Evolutionary conservation across 1,140 invertebrate species (phyloP), one percentile per base, ranked within the genome.

Genomic region (Amphibalanus amphitrite): DNA sequence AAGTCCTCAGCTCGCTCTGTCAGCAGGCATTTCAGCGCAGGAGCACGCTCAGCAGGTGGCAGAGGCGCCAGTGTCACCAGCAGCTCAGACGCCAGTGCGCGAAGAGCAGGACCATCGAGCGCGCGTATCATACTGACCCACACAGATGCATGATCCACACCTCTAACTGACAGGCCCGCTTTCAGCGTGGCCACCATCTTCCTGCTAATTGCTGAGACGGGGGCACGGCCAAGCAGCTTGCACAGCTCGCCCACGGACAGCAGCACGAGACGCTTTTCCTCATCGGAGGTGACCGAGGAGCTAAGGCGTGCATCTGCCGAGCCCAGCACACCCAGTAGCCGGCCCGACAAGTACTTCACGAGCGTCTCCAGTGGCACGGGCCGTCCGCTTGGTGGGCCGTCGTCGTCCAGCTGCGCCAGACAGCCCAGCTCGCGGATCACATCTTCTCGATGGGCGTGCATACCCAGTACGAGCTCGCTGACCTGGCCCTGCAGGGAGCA

Each of bases 231-330:
- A 4, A 38, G 33, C 69, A 88, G 84, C 71, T 85, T 83, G 74
- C 90, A 86, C 59, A 90, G 83, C 74, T 86, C 83, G 0, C 87
- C 85, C 65, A 91, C 80, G 73, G 88, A 89, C 28, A 77, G 77
- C 70, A 89, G 81, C 15, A 89, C 83, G 40, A 85, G 85, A 81
- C 88, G 86, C 75, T 90, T 86, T 74, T 90, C 90, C 15, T 87
- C 83, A 3, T 87, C 84, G 72, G 69, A 84, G 81, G 78, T 83
- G 82, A 13, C 85, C 81, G 71, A 74, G 69, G 86, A 85, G 0
- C 88, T 83, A 17, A 94, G 80, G 77, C 89, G 89, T 67, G 85
- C 85, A 77, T 93, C 90, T 75, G 93, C 90, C 79, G 88, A 88
- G 0, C 89, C 89, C 17, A 94, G 81, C 29, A 93, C 86, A 0